Conservation (phyloP, 2,888 invertebrate species). For the Dryobota labecula region DNA sequence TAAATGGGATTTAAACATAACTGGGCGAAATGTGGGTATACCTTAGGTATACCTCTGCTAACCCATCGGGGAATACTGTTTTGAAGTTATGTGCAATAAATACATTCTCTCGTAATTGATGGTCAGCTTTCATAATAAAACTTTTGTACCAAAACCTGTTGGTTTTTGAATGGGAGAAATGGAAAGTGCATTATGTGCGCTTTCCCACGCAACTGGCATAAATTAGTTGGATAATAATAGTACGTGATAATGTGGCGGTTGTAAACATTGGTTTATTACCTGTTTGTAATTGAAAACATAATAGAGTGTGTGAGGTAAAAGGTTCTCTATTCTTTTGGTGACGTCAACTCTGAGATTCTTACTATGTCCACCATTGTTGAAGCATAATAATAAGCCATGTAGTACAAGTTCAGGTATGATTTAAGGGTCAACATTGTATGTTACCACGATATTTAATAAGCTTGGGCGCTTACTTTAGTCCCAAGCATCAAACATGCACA, state of each 20-base stretch:
- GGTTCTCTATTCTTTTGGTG: not conserved
- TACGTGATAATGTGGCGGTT: constrained; percentile 44
- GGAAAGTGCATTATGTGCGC: constrained; percentile 56
- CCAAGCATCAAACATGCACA: not conserved
- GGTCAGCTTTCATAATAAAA: constrained; percentile 13
- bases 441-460: not conserved
- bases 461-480: not conserved
- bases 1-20: not conserved
- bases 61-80: not conserved
- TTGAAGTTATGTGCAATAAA: not conserved
- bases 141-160: constrained; percentile 19
- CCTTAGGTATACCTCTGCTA: not conserved
- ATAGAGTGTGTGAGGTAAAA: constrained; percentile 8
- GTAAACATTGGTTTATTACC: constrained; percentile 35
- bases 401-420: not conserved
- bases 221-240: constrained; percentile 47
- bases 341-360: too few relatives aligned
- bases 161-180: constrained; percentile 52
- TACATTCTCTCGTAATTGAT: constrained; percentile 24
- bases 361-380: too few relatives aligned
- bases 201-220: constrained; percentile 50
- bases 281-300: constrained; percentile 9
- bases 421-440: too few relatives aligned
- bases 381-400: too few relatives aligned
- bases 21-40: not conserved